Base-by-base conservation (phyloP, 2,113 vertebrate genomes). In the Coreoperca whiteheadi region DNA sequence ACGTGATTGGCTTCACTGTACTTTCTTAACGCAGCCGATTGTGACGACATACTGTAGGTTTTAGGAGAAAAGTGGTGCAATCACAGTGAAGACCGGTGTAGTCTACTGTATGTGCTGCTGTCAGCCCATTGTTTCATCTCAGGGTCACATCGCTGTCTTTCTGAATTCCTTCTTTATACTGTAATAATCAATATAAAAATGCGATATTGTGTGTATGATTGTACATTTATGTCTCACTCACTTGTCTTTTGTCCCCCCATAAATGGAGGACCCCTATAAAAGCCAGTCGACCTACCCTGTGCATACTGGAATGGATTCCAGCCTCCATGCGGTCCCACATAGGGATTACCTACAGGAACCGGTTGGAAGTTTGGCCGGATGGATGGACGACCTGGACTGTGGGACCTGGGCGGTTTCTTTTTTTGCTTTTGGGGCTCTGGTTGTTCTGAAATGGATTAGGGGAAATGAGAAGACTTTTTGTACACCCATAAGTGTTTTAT, bases 351-450 rank as follows among this genome's bases (percentile, higher is more conserved):
- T 1, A 18, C 0, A 11, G 4, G 75, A 21, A 51, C 16, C 2
- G 73, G 30, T 32, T 76, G 79, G n/a, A 61, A 46, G 11, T 5
- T 1, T 8, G 59, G 53, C 10, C 2, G 63, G 15, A 72, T 0
- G 20, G 23, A 48, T 5, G 78, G 80, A 63, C 18, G 28, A 8
- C 57, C 43, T 41, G 71, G 83, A 81, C 78, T 82, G 8, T 77
- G 73, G 25, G 76, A 67, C 53, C 34, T 72, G 53, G 71, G 72
- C 1, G 11, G n/a, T n/a, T n/a, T 61, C 9, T 0, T 41, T 25
- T 0, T 72, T 39, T 74, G 73, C 67, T 61, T 53, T 23, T 23
- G 30, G 18, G 39, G 10, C 4, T 46, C 21, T 74, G 8, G 0
- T 21, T 3, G 2, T 37, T 32, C 63, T 6, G 23, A 61, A 70